Evolutionary conservation across 2,113 vertebrate species (phyloP).

Genomic region (Sturnira hondurensis): DNA sequence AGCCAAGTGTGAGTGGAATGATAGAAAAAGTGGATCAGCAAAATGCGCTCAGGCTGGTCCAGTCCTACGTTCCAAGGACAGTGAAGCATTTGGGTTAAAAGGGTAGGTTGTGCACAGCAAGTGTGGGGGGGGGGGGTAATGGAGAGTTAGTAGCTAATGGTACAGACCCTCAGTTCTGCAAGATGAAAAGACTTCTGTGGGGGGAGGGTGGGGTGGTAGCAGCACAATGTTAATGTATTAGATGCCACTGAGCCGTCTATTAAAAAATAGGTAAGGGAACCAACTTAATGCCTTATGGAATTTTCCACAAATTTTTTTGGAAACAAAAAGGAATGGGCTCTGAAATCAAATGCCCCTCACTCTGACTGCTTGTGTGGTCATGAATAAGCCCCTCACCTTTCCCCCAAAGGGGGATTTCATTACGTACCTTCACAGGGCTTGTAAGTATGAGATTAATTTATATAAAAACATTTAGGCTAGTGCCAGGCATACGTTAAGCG

Average conservation of each 20-base stretch:
- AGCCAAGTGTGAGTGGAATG: fast-evolving
- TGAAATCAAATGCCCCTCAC: not conserved
- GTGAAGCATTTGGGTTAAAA: not conserved
- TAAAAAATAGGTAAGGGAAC: not conserved
- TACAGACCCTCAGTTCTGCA: not conserved
- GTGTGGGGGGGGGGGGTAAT: fast-evolving
- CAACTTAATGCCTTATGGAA: too few relatives aligned
- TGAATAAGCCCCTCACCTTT: not conserved
- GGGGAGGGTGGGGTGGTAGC: not conserved
- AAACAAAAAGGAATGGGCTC: not conserved
- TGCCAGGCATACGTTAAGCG: not conserved
- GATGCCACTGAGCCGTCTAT: fast-evolving
- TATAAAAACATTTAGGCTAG: not conserved
- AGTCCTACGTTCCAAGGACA: not conserved
- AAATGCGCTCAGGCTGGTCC: fast-evolving
- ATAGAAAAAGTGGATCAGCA: not conserved
- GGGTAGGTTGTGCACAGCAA: not conserved
- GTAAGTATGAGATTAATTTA: not conserved
- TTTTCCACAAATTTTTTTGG: not conserved
- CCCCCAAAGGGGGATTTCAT: not conserved
- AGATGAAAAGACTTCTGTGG: not conserved
- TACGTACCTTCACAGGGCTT: not conserved
- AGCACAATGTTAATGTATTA: too few relatives aligned
- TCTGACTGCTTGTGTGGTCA: not conserved
- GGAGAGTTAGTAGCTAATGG: fast-evolving